Conservation (phyloP, 2,888 invertebrate species). For the Stenodera caucasica region DNA sequence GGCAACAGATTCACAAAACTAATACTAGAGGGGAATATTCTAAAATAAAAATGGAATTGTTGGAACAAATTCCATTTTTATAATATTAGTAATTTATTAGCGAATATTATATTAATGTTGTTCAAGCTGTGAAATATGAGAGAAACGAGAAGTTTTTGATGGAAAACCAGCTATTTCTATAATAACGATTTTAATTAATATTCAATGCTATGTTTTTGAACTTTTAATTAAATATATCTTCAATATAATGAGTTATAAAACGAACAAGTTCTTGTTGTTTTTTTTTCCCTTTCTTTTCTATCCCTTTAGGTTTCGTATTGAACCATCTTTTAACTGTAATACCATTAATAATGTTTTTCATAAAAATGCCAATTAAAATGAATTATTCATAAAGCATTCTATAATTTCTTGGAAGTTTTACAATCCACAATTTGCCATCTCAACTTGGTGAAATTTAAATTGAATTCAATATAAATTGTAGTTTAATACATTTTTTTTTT, state of each 20-base stretch:
- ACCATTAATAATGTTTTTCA: conserved; percentile 1
- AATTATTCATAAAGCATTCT: neutral
- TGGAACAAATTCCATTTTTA: conserved; percentile 3
- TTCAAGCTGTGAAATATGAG: conserved; percentile 17
- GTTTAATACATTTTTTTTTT: no score
- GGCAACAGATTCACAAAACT: neutral
- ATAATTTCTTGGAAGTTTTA: neutral
- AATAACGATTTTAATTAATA: conserved; percentile 44
- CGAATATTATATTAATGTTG: conserved; percentile 32
- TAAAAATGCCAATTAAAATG: neutral
- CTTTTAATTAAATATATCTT: conserved; percentile 46
- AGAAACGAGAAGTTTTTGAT: conserved; percentile 9
- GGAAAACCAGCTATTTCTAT: conserved; percentile 20
- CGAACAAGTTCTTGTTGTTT: conserved; percentile 11
- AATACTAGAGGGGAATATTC: no score
- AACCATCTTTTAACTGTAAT: conserved; percentile 15
- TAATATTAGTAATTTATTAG: conserved; percentile 30
- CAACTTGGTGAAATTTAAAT: neutral
- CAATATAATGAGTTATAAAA: conserved; percentile 36
- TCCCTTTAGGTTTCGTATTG: conserved; percentile 8
- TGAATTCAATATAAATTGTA: no score
- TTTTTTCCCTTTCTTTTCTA: no score
- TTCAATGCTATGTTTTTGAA: conserved; percentile 39
- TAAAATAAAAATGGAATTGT: no score
- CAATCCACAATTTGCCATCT: neutral